A percentile compares a stretch with the other conserved stretches of the same genome.
These are phyloP conservation scores for Epinephelus fuscoguttatus DNA, from an alignment of 2,113 vertebrate species.

Conservation along the genomic window DNA sequence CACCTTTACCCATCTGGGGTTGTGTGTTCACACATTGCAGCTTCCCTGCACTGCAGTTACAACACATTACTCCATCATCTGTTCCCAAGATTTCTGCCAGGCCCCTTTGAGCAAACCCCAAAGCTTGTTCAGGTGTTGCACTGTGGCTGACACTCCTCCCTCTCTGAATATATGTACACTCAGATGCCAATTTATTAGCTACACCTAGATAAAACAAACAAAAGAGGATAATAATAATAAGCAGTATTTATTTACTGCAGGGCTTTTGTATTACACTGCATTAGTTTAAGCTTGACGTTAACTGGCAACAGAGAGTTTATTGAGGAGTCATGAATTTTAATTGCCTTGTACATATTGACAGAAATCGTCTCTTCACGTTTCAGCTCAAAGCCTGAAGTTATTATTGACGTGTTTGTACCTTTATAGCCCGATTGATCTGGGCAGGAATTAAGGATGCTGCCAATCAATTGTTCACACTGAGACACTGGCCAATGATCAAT, in stretches of 20 bases:
- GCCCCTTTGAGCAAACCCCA: too few species aligned
- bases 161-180: too few species aligned
- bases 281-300: not conserved
- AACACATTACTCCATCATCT: not conserved
- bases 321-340: conserved; percentile 1
- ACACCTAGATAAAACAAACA: not conserved
- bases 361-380: conserved; percentile 15
- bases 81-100: not conserved
- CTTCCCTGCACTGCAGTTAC: not conserved
- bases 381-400: conserved; percentile 24
- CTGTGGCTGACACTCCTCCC: not conserved
- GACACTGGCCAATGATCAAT: conserved; percentile 34
- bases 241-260: not conserved
- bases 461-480: conserved; percentile 57
- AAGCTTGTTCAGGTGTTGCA: not conserved
- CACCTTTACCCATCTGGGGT: not conserved
- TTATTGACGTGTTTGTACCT: conserved; percentile 62
- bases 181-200: too few species aligned
- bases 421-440: conserved; percentile 42
- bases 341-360: conserved; percentile 37
- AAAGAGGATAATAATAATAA: not conserved
- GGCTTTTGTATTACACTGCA: not conserved
- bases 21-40: not conserved
- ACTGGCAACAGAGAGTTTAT: not conserved
- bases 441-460: conserved; percentile 51